A percentile compares a stretch with the other conserved stretches of the same genome.
Evolutionary conservation across 2,888 invertebrate species (phyloP).

Genomic region (Rhamnusium bicolor): DNA sequence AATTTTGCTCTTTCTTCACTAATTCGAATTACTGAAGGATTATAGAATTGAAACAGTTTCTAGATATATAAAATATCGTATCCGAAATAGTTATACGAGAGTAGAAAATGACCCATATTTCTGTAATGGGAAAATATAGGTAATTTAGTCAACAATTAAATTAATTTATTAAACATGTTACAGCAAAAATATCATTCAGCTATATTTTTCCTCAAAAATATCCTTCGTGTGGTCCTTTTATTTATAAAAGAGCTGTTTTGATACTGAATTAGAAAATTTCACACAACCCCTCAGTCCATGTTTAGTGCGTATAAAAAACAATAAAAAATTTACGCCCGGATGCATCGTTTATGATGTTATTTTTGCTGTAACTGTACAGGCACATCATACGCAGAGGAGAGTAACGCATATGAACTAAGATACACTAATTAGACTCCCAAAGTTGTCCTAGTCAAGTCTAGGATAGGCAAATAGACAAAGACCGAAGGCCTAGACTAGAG

Average conservation of each 20-base stretch:
- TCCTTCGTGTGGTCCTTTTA: not conserved
- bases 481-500: conserved; percentile 33
- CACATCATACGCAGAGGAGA: conserved; percentile 48
- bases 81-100: no score
- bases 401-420: conserved; percentile 46
- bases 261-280: not conserved
- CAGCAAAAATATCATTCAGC: not conserved
- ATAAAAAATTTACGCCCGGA: conserved; percentile 39
- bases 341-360: conserved; percentile 45
- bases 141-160: no score
- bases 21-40: no score
- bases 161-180: not conserved
- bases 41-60: no score
- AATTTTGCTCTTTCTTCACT: no score
- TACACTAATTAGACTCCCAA: conserved; percentile 53
- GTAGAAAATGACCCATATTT: no score
- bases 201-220: not conserved
- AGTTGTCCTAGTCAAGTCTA: conserved; percentile 58
- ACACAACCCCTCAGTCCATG: not conserved
- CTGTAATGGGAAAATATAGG: no score
- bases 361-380: conserved; percentile 55
- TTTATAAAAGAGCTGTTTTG: not conserved
- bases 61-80: no score
- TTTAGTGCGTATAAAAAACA: not conserved
- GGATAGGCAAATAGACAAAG: conserved; percentile 50